Evolutionary conservation across 2,888 invertebrate species (phyloP).

Genomic region (Monopis laevigella): DNA sequence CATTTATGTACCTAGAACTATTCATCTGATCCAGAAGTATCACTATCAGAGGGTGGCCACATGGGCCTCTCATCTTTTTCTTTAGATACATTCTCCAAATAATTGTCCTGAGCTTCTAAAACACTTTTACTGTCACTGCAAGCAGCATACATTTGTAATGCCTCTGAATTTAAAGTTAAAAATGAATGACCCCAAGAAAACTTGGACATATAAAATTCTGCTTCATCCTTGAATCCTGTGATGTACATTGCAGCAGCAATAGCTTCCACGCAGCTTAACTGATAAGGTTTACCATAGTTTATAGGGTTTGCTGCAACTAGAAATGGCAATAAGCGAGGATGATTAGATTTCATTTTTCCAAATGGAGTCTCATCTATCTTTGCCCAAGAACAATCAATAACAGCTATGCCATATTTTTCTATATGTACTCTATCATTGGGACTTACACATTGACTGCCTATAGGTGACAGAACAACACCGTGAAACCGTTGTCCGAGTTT

Average conservation of each 20-base stretch:
- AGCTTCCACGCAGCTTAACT: constrained; percentile 97
- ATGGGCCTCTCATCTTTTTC: constrained; percentile 51
- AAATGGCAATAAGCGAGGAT: constrained; percentile 92
- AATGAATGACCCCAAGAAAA: constrained; percentile 98
- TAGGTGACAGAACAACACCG: constrained; percentile 88
- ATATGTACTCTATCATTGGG: constrained; percentile 84
- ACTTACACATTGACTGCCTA: constrained; percentile 87
- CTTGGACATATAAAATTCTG: constrained; percentile 84
- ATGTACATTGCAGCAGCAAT: constrained; percentile 94
- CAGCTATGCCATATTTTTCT: constrained; percentile 85
- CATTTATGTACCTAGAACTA: no score
- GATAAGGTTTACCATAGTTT: constrained; percentile 96
- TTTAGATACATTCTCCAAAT: constrained; percentile 69
- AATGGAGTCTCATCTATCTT: constrained; percentile 93
- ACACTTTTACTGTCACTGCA: constrained; percentile 85
- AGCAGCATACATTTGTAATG: constrained; percentile 81
- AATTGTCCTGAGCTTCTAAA: constrained; percentile 79
- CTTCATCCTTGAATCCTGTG: constrained; percentile 80
- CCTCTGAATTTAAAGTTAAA: constrained; percentile 83
- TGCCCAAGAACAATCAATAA: constrained; percentile 99
- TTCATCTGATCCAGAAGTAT: background rate
- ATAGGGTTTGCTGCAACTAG: constrained; percentile 97
- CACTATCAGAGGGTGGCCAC: constrained; percentile 53
- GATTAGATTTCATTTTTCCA: constrained; percentile 80
- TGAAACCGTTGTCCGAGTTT: constrained; percentile 83